These are phyloP conservation scores for Epizoanthus stellaris DNA, from an alignment of 92 coral and sea anemone species.

Conservation along the genomic window DNA sequence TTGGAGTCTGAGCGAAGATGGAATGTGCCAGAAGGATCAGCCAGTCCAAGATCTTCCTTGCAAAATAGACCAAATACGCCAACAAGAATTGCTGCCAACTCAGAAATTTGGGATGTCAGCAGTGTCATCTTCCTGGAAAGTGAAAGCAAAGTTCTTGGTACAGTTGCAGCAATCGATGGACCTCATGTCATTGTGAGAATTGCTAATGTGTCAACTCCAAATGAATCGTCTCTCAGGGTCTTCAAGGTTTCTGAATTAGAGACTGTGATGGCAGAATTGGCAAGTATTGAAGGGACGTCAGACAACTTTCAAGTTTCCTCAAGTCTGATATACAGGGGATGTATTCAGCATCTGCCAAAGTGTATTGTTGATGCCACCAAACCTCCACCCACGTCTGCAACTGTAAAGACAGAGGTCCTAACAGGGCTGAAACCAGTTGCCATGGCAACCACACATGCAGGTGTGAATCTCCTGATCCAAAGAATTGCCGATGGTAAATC, in stretches of 20 bases:
- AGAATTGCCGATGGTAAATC: constrained; percentile 62
- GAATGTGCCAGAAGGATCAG: constrained; percentile 12
- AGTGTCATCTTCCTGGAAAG: constrained; percentile 88
- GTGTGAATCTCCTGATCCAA: constrained; percentile 75
- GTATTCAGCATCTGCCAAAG: constrained; percentile 78
- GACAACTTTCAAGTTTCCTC: constrained; percentile 43
- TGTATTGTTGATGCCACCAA: constrained; percentile 62
- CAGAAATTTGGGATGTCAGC: constrained; percentile 85
- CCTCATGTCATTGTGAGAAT: constrained; percentile 91
- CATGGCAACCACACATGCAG: constrained; percentile 79
- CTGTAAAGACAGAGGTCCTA: constrained; percentile 59
- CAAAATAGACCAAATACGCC: constrained; percentile 34
- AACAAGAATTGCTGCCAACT: constrained; percentile 18
- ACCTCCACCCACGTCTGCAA: neutral
- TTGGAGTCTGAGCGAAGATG: neutral
- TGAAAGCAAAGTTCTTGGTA: constrained; percentile 83
- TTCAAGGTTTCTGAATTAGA: constrained; percentile 89
- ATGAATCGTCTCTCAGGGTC: constrained; percentile 75
- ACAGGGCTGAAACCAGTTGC: constrained; percentile 80
- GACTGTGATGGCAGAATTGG: constrained; percentile 63
- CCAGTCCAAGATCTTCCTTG: neutral
- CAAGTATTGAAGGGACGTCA: constrained; percentile 55
- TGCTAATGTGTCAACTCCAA: constrained; percentile 47
- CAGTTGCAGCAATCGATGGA: constrained; percentile 89
- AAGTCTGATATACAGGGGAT: constrained; percentile 80